Conservation (phyloP, 2,888 invertebrate species). For the Chloromyia formosa region DNA sequence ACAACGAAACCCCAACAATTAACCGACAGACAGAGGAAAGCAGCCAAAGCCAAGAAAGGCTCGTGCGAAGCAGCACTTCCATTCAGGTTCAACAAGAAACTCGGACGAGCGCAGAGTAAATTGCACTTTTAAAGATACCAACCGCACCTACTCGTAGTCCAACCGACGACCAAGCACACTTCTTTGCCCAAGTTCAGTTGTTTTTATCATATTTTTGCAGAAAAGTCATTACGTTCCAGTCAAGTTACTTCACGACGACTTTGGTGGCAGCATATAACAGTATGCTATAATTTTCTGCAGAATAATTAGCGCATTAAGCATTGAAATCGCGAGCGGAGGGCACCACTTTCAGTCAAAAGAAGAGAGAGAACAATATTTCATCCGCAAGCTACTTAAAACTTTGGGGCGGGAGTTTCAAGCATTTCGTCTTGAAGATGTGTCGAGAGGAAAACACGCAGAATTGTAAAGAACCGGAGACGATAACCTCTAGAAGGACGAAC, state of each 20-base stretch:
- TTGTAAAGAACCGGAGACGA: too few relatives aligned
- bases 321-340: neutral
- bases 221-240: constrained; percentile 32
- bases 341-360: neutral
- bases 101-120: neutral
- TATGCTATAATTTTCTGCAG: constrained; percentile 9
- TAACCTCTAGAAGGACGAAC: too few relatives aligned
- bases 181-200: too few relatives aligned
- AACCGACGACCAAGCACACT: too few relatives aligned
- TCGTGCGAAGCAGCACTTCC: too few relatives aligned
- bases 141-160: neutral
- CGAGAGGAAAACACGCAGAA: too few relatives aligned
- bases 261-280: too few relatives aligned
- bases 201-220: neutral
- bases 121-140: neutral
- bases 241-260: constrained; percentile 17
- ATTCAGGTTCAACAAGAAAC: too few relatives aligned
- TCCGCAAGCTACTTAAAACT: constrained; percentile 5
- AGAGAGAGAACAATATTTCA: neutral
- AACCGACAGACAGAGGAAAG: neutral
- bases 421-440: neutral
- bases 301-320: constrained; percentile 33
- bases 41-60: too few relatives aligned
- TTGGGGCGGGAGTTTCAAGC: neutral
- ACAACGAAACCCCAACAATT: constrained; percentile 7